Evolutionary conservation across 2,797 vertebrate species (phyloP), one percentile per base, ranked within the genome.

Genomic region (Melanotaenia nigrans): DNA sequence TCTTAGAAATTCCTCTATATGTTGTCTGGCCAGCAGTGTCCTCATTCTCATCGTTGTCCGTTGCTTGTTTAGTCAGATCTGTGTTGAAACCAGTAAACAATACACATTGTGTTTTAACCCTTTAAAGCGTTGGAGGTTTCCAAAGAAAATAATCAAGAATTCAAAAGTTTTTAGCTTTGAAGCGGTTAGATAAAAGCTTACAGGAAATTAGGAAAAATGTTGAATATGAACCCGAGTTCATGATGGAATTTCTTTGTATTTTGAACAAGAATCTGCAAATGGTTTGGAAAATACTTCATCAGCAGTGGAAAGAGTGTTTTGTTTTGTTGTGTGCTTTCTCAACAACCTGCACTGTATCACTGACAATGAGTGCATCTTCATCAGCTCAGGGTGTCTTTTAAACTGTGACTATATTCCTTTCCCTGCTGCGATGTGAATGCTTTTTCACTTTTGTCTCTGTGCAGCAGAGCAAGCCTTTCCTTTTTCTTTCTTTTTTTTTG

Each of bases 1-100:
- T 20, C 33, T 59, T 49, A 59, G 28, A 59, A 59, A 9, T 59
- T 51, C 9, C 38, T 30, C 25, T 24, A 1, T 28, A 5, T 32
- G 51, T 38, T 4, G 7, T 30, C 9, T 51, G 47, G 25, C 53
- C 61, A 30, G 25, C 12, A 6, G 40, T 16, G 3, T 59, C 61
- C 12, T 57, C 25, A 0, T 22, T 36, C n/a, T 58, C 61, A 36
- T 71, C 61, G 30, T 8, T 5, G 4, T 58, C 42, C 30, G 42
- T 51, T 58, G 5, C 12, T 64, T 36, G 22, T 58, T 38, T 42
- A 18, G 22, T 71, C 47, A 5, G 35, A 38, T 51, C 70, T 47
- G 30, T 65, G 42, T 16, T 12, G 14, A 22, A 30, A 9, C 13
- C 36, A 28, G 22, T 14, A 16, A 60, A 8, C 16, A 49, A 22